Conservation (phyloP, 2,888 invertebrate species). For the Chloromyia formosa region DNA sequence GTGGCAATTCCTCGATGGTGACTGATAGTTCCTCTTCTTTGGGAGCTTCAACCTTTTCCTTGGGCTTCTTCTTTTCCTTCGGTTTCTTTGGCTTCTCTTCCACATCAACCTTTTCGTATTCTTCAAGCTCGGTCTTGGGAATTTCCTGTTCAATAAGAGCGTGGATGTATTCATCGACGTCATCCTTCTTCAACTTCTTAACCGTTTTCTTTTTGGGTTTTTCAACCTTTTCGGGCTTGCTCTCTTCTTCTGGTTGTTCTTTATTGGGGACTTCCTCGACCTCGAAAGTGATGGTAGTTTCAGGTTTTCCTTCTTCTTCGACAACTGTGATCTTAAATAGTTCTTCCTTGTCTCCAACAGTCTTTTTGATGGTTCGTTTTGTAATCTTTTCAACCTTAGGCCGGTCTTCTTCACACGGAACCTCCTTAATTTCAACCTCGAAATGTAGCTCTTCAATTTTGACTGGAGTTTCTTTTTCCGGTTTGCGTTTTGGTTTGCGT, state of each 20-base stretch:
- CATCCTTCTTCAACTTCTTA: slow-evolving; percentile 58
- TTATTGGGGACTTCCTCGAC: slow-evolving; percentile 56
- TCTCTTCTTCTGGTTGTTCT: slow-evolving; percentile 49
- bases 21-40: slow-evolving; percentile 48
- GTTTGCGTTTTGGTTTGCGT: slow-evolving; percentile 33
- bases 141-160: slow-evolving; percentile 58
- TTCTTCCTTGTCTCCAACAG: slow-evolving; percentile 62
- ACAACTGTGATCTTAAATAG: slow-evolving; percentile 60
- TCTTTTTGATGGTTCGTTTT: slow-evolving; percentile 60
- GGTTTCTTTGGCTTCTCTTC: slow-evolving; percentile 54
- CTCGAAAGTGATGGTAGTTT: slow-evolving; percentile 59
- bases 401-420: slow-evolving; percentile 57
- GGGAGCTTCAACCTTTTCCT: slow-evolving; percentile 25
- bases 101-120: slow-evolving; percentile 34
- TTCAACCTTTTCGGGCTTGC: slow-evolving; percentile 54
- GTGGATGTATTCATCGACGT: slow-evolving; percentile 56
- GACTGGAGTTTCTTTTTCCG: slow-evolving; percentile 53
- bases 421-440: slow-evolving; percentile 54
- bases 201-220: slow-evolving; percentile 54
- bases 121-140: slow-evolving; percentile 51
- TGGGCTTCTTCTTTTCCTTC: slow-evolving; percentile 52
- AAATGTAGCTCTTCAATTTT: slow-evolving; percentile 58
- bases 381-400: slow-evolving; percentile 57
- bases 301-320: slow-evolving; percentile 59
- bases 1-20: slow-evolving; percentile 59